Evolutionary conservation across 1,140 invertebrate species (phyloP).

Genomic region (Delia radicum): DNA sequence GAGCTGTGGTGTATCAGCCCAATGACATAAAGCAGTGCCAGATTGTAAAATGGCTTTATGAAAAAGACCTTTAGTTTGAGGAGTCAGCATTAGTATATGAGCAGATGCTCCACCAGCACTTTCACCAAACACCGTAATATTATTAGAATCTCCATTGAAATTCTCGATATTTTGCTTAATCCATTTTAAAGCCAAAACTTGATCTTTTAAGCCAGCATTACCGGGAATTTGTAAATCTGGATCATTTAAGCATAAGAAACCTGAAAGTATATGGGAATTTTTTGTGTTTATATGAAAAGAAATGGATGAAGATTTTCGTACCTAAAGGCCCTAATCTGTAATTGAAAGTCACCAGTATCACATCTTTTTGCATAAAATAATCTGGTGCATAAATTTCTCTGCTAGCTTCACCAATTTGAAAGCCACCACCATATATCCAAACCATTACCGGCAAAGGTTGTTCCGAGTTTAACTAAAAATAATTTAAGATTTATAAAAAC

Average conservation of each 20-base stretch:
- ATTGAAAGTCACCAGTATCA: slow-evolving; percentile 62
- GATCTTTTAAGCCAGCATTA: slow-evolving; percentile 55
- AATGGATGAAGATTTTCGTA: slow-evolving; percentile 26
- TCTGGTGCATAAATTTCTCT: slow-evolving; percentile 54
- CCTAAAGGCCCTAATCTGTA: slow-evolving; percentile 62
- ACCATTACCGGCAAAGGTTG: slow-evolving; percentile 61
- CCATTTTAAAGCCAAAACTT: slow-evolving; percentile 60
- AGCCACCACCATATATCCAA: slow-evolving; percentile 66
- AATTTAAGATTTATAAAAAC: neutral
- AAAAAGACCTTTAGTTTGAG: slow-evolving; percentile 54
- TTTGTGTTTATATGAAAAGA: neutral
- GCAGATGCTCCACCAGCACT: slow-evolving; percentile 57
- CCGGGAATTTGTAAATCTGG: slow-evolving; percentile 47
- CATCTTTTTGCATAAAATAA: slow-evolving; percentile 58
- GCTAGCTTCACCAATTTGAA: slow-evolving; percentile 56
- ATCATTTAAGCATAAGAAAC: slow-evolving; percentile 52
- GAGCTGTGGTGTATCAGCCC: slow-evolving; percentile 41
- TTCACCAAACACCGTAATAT: slow-evolving; percentile 57
- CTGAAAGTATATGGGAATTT: slow-evolving; percentile 26
- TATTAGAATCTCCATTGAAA: slow-evolving; percentile 59
- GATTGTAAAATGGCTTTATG: slow-evolving; percentile 59
- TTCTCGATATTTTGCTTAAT: slow-evolving; percentile 65
- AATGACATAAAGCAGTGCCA: slow-evolving; percentile 57
- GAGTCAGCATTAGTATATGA: slow-evolving; percentile 61
- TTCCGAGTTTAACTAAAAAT: slow-evolving; percentile 31